A percentile compares a stretch with the other conserved stretches of the same genome.
Evolutionary conservation across 2,888 invertebrate genomes (phyloP).

Genomic region (Meiosimyza decipiens): DNA sequence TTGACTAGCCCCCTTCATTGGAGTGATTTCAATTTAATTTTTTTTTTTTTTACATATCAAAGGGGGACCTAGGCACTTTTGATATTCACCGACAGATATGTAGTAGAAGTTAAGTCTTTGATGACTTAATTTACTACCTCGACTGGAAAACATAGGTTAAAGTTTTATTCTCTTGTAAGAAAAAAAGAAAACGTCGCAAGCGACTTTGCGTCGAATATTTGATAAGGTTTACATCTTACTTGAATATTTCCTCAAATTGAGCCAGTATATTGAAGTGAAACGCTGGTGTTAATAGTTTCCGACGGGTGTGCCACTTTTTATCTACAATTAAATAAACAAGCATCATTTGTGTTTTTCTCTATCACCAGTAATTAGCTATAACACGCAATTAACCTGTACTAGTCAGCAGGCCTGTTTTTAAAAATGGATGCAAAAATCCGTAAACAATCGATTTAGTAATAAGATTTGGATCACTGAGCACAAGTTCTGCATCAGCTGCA

Average conservation of each 20-base stretch:
- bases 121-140: too few relatives aligned
- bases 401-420: constrained; percentile 52
- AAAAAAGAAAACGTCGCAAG: too few relatives aligned
- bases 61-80: too few relatives aligned
- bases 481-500: constrained; percentile 49
- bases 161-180: too few relatives aligned
- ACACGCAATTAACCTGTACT: constrained; percentile 50
- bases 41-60: too few relatives aligned
- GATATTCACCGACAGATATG: too few relatives aligned
- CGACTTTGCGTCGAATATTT: too few relatives aligned
- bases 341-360: background rate
- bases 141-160: too few relatives aligned
- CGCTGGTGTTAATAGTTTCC: constrained; percentile 57
- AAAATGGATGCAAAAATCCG: constrained; percentile 50
- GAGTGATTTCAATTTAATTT: too few relatives aligned
- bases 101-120: too few relatives aligned
- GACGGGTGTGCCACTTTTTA: constrained; percentile 56
- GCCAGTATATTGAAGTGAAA: constrained; percentile 57
- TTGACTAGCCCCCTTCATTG: too few relatives aligned
- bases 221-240: constrained; percentile 44
- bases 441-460: constrained; percentile 52
- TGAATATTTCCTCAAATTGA: constrained; percentile 56
- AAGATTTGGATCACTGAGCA: constrained; percentile 51
- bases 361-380: background rate
- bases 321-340: constrained; percentile 39